A percentile compares a stretch with the other conserved stretches of the same genome.
phyloP scores from a whole-genome alignment of 2,113 vertebrate genomes.

The Corythaixoides concolor region DNA sequence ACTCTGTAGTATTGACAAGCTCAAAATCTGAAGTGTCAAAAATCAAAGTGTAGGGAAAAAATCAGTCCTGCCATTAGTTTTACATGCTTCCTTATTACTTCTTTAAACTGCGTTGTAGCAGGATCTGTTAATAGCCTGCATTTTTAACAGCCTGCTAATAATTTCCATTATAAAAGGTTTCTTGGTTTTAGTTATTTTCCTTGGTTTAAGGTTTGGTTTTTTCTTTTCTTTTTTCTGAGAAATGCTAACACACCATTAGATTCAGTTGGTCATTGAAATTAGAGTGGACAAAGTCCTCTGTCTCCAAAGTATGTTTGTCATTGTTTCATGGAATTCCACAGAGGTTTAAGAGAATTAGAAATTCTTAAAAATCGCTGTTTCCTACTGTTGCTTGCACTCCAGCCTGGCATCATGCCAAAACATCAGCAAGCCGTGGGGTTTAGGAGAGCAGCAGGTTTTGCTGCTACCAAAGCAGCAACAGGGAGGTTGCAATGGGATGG shows the following conservation, averaged over 20 bases:
- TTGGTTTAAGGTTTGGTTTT: neutral
- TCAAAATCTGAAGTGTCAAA: neutral
- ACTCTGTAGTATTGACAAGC: neutral
- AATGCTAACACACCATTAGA: neutral
- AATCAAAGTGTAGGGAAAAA: neutral
- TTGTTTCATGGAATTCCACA: neutral
- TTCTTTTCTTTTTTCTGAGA: neutral
- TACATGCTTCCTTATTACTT: neutral
- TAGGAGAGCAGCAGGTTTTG: neutral
- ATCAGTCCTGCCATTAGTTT: neutral
- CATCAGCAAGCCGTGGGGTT: neutral
- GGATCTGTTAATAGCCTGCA: neutral
- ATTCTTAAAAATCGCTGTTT: neutral
- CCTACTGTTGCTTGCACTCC: neutral
- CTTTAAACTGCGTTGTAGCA: neutral
- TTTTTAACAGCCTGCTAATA: neutral
- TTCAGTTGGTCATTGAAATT: neutral
- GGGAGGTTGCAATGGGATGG: neutral
- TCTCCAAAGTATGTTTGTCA: neutral
- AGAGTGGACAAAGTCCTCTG: neutral
- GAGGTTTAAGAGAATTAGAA: neutral
- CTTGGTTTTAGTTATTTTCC: neutral
- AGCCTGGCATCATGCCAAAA: neutral
- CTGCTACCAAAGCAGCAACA: fast-evolving
- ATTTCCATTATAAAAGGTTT: neutral